Base-by-base conservation (phyloP, 2,113 vertebrate genomes). In the Eulemur rufifrons region DNA sequence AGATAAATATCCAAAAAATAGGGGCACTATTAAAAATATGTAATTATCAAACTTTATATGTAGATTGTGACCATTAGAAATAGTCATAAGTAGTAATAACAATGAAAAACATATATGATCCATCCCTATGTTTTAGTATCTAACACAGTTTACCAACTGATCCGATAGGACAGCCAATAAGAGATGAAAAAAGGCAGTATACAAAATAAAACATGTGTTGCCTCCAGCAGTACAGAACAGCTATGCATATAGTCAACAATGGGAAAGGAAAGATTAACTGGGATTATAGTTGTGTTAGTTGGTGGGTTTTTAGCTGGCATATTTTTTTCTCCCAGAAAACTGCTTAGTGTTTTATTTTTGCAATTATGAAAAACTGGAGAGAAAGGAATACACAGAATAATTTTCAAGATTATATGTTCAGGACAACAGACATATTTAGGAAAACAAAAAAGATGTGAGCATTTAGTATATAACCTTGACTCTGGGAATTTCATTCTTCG, bases 161-260 rank as follows among this genome's bases (percentile, higher is more conserved):
- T 11, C 0, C 17, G 50, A 20, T n/a, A 50, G 3, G 13, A 42
- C 6, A 29, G 25, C 47, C 0, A 83, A 39, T 9, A 2, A 50
- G 4, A 82, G 8, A 69, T 17, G 2, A 64, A 73, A 52, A 21
- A 56, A 39, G 3, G 0, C 2, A 37, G n/a, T 56, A 15, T 18
- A 34, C 2, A 64, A 82, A 91, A 86, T 52, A 45, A 78, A 95
- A 39, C 39, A 2, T n/a, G 37, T 27, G 21, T 12, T 92, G 4
- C 45, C 52, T 63, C 85, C 47, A 45, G 7, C 23, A 2, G 42
- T 12, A 5, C 5, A 80, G 29, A 93, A 74, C 8, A 69, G 2
- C 2, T 47, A 47, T 5, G 13, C 4, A 27, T 2, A 10, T 10
- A 2, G 8, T 27, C 34, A 20, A 68, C 37, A 4, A 59, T n/a